Conservation (phyloP, 2,888 invertebrate species). For the Pimpla rufipes region DNA sequence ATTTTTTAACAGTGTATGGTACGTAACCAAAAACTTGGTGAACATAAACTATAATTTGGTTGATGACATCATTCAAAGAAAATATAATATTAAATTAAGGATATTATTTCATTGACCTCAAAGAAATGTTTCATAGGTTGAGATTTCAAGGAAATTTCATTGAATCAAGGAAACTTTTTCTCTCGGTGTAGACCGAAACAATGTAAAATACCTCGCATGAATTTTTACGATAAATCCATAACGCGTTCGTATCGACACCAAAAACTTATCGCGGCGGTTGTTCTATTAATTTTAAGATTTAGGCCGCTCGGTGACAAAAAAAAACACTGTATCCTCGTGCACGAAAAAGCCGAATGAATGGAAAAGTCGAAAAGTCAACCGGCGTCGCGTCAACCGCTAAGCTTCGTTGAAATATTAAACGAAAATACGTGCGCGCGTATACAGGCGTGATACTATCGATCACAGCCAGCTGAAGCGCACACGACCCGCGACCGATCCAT, state of each 20-base stretch:
- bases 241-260: not conserved
- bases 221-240: slow-evolving; percentile 1
- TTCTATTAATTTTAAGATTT: not conserved
- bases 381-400: not conserved
- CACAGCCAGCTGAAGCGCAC: not conserved
- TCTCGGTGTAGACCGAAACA: too few species aligned
- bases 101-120: too few species aligned
- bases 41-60: too few species aligned
- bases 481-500: not conserved
- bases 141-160: too few species aligned
- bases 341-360: not conserved
- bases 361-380: slow-evolving; percentile 3
- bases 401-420: slow-evolving; percentile 5
- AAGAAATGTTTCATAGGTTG: too few species aligned
- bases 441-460: not conserved
- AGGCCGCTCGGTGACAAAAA: not conserved
- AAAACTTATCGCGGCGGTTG: not conserved
- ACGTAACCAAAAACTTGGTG: too few species aligned
- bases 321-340: not conserved
- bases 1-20: too few species aligned
- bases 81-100: too few species aligned
- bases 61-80: too few species aligned
- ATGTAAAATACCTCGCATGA: too few species aligned
- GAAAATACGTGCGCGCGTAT: not conserved
- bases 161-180: too few species aligned